phyloP scores from a whole-genome alignment of 1,140 invertebrate species.

The Brachionus asplanchnoidis region DNA sequence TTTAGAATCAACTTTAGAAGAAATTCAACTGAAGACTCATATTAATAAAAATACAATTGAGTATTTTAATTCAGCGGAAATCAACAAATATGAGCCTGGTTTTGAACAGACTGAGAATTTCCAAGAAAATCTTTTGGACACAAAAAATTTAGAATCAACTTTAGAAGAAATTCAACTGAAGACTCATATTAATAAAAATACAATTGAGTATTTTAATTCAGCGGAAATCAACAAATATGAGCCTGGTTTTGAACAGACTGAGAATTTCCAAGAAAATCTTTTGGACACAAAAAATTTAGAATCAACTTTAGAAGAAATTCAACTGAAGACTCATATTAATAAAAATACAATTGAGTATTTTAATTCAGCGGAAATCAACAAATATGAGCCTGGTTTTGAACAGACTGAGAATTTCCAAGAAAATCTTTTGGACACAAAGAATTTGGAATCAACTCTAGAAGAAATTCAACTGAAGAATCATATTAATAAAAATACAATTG shows the following conservation, averaged over 20 bases:
- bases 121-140: neutral
- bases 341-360: too few species aligned
- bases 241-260: neutral
- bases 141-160: neutral
- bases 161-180: neutral
- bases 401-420: too few species aligned
- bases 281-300: neutral
- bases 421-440: too few species aligned
- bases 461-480: too few species aligned
- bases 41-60: neutral
- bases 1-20: neutral
- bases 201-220: neutral
- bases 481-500: too few species aligned
- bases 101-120: neutral
- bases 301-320: neutral
- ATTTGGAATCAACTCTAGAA: too few species aligned
- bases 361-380: too few species aligned
- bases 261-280: neutral
- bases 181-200: neutral
- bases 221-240: neutral
- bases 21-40: neutral
- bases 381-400: too few species aligned
- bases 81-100: neutral
- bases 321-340: too few species aligned
- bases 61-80: neutral